phyloP scores from a whole-genome alignment of 2,797 vertebrate species.

The Eremophila alpestris region DNA sequence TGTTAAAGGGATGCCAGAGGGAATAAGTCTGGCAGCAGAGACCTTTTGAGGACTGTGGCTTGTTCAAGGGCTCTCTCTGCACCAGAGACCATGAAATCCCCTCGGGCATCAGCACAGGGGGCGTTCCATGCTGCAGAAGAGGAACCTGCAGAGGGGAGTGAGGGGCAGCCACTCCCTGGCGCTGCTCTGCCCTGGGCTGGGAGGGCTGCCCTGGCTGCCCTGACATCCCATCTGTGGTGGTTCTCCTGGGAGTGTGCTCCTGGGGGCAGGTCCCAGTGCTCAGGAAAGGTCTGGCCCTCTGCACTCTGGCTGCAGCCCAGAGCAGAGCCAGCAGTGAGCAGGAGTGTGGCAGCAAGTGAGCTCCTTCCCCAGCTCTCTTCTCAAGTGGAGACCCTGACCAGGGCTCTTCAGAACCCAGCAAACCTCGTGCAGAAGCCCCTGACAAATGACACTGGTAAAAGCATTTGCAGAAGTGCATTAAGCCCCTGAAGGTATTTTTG shows the following conservation, averaged over 20 bases:
- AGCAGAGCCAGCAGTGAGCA: neutral
- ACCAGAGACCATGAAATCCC: neutral
- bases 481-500: neutral
- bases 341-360: rapidly evolving
- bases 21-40: rapidly evolving
- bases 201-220: neutral
- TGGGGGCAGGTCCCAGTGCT: rapidly evolving
- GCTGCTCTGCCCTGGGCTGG: neutral
- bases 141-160: neutral
- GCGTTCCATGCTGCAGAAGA: neutral
- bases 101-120: neutral
- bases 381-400: neutral
- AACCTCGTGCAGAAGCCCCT: neutral
- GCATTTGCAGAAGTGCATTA: neutral
- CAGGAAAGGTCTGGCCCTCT: rapidly evolving
- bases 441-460: neutral
- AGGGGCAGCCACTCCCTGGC: rapidly evolving
- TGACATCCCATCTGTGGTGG: neutral
- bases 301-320: neutral
- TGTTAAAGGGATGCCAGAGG: rapidly evolving
- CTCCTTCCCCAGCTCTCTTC: neutral
- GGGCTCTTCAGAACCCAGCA: neutral
- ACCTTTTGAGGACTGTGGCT: neutral
- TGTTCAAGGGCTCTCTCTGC: neutral
- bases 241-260: neutral